These are phyloP conservation scores for Catalaphyllia jardinei DNA, from an alignment of 64 coral and sea anemone species.

Conservation along the genomic window DNA sequence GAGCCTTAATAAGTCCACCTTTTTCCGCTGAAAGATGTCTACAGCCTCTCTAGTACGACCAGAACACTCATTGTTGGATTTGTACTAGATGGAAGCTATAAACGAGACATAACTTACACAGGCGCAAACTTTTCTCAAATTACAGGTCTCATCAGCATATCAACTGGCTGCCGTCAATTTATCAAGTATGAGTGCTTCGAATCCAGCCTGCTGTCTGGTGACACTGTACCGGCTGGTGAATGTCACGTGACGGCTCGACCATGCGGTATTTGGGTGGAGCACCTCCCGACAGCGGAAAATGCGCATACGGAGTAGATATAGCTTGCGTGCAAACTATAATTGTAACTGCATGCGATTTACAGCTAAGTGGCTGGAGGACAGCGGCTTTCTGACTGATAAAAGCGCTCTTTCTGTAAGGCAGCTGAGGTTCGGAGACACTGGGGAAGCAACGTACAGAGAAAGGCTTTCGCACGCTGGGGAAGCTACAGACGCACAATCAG, in stretches of 20 bases:
- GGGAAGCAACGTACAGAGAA: background rate
- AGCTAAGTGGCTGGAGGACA: constrained; percentile 11
- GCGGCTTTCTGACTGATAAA: background rate
- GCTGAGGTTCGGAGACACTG: constrained; percentile 27
- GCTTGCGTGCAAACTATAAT: background rate
- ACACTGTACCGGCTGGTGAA: background rate
- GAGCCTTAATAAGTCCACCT: too few relatives aligned
- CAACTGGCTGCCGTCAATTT: background rate
- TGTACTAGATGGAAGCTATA: background rate
- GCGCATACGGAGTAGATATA: constrained; percentile 7
- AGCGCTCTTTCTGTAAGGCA: background rate
- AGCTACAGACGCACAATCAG: background rate
- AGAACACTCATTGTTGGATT: constrained; percentile 18
- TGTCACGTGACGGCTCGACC: background rate
- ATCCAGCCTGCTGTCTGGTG: background rate
- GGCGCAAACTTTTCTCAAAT: background rate
- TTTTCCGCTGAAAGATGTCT: too few relatives aligned
- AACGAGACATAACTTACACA: background rate
- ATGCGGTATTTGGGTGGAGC: constrained; percentile 34
- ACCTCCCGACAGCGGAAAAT: constrained; percentile 1
- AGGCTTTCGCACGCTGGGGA: background rate
- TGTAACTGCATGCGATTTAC: constrained; percentile 7
- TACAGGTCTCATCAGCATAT: background rate
- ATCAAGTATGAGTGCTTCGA: background rate
- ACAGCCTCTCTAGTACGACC: constrained; percentile 26